A percentile compares a stretch with the other conserved stretches of the same genome.
These are phyloP conservation scores for Trachelus stipa DNA, from an alignment of 2,888 invertebrate genomes.

Conservation along the genomic window DNA sequence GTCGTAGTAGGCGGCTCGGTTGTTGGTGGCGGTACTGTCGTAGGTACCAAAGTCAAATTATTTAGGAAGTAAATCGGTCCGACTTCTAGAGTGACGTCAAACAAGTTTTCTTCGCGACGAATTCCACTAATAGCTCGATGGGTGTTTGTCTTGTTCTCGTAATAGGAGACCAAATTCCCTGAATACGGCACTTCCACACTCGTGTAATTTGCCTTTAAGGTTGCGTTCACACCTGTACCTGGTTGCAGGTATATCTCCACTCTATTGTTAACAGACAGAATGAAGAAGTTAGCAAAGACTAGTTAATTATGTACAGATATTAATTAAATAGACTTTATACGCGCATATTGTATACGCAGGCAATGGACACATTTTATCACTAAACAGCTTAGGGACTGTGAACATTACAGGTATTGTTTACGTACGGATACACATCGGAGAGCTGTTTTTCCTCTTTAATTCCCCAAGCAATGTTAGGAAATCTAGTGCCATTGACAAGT, in stretches of 20 bases:
- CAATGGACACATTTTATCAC: not conserved
- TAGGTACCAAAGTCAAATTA: conserved; percentile 83
- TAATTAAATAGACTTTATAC: not conserved
- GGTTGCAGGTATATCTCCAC: conserved; percentile 78
- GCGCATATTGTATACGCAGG: not conserved
- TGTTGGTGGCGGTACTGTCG: conserved; percentile 75
- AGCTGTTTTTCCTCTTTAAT: conserved; percentile 69
- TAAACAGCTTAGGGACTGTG: not conserved
- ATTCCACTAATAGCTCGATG: conserved; percentile 74
- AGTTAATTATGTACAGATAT: not conserved
- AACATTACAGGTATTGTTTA: conserved; percentile 18
- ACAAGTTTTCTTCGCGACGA: conserved; percentile 75
- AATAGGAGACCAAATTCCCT: conserved; percentile 78
- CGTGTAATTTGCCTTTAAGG: conserved; percentile 79
- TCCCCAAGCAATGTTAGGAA: conserved; percentile 80
- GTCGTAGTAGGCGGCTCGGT: conserved; percentile 62
- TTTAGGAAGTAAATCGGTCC: conserved; percentile 82
- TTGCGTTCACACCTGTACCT: conserved; percentile 86
- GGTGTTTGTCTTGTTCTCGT: conserved; percentile 73
- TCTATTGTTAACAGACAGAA: conserved; percentile 53
- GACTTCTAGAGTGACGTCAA: conserved; percentile 78
- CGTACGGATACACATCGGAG: conserved; percentile 69
- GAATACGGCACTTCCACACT: conserved; percentile 81
- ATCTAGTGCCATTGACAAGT: conserved; percentile 70
- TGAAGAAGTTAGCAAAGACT: not conserved